Percentiles rank a stretch among this genome's conserved stretches.
phyloP scores from a whole-genome alignment of 1,140 invertebrate species.

The Pseudomyrmex gracilis region DNA sequence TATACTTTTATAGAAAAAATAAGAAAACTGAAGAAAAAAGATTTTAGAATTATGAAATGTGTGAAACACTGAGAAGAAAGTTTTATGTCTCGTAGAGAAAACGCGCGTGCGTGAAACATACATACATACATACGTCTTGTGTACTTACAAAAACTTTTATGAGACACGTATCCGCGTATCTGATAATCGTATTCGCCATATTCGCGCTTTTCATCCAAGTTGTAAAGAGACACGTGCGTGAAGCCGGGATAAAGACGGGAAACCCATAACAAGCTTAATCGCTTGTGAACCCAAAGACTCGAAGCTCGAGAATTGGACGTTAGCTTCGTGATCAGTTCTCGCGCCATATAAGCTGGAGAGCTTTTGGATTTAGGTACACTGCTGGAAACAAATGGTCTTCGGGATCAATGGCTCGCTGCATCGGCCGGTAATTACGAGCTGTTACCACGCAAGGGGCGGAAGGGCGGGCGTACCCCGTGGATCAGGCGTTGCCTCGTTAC shows the following conservation, averaged over 20 bases:
- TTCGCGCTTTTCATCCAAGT: no score
- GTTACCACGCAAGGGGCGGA: constrained; percentile 63
- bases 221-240: not conserved
- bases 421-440: constrained; percentile 72
- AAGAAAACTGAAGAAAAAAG: no score
- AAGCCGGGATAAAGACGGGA: constrained; percentile 11
- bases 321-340: constrained; percentile 55
- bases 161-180: not conserved
- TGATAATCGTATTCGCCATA: not conserved
- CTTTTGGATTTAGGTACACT: constrained; percentile 60
- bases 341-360: constrained; percentile 37
- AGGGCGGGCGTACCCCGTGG: constrained; percentile 36
- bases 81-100: no score
- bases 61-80: no score
- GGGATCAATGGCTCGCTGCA: constrained; percentile 68
- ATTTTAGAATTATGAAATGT: no score
- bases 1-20: no score
- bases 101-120: no score
- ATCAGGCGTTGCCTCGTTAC: constrained; percentile 78
- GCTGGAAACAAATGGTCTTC: constrained; percentile 66
- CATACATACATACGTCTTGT: no score
- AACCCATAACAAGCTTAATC: constrained; percentile 52
- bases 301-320: constrained; percentile 44
- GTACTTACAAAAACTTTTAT: no score
- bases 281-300: constrained; percentile 47